Conservation (phyloP, 2,113 vertebrate species). For the Ariopsis seemanni region DNA sequence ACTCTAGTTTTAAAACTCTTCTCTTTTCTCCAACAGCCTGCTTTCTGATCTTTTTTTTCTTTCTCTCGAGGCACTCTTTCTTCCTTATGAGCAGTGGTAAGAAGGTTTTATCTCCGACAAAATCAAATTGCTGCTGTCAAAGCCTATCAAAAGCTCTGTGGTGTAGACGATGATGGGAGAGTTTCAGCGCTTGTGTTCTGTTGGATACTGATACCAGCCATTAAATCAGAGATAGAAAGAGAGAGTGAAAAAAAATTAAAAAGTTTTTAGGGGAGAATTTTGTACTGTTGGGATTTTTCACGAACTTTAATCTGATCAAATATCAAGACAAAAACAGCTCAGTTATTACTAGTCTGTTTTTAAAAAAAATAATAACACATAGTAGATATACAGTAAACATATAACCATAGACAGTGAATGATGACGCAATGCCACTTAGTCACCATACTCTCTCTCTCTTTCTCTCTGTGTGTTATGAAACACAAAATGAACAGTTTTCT, state of each 20-base stretch:
- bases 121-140: conserved; percentile 76
- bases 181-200: conserved; percentile 57
- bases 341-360: background rate
- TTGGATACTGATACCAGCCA: conserved; percentile 58
- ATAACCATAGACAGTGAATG: background rate
- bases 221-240: conserved; percentile 40
- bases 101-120: conserved; percentile 63
- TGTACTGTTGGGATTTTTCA: background rate
- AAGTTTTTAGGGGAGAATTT: background rate
- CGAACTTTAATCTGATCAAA: background rate
- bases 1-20: background rate
- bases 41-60: conserved; percentile 38
- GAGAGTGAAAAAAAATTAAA: background rate
- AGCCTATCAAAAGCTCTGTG: conserved; percentile 69
- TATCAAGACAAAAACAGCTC: background rate
- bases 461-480: background rate
- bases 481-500: background rate
- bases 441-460: background rate
- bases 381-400: background rate
- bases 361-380: background rate
- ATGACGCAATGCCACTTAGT: background rate
- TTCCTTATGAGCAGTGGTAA: conserved; percentile 60
- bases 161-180: conserved; percentile 61
- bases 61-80: conserved; percentile 32
- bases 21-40: conserved; percentile 9